phyloP scores from a whole-genome alignment of 1,140 invertebrate genomes.

The Drosophila miranda region DNA sequence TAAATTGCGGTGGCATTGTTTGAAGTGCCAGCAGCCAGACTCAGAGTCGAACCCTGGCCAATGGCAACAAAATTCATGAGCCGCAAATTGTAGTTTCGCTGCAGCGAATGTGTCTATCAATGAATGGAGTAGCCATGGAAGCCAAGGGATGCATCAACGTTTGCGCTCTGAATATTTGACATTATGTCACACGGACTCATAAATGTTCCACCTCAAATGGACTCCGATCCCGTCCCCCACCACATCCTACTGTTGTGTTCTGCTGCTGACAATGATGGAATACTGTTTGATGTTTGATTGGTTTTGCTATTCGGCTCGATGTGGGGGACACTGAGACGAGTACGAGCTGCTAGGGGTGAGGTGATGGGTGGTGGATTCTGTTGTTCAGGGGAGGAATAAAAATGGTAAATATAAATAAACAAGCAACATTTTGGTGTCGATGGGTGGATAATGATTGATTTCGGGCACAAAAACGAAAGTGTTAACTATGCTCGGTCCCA shows the following conservation, averaged over 20 bases:
- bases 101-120: constrained; percentile 18
- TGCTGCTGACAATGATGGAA: constrained; percentile 73
- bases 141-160: constrained; percentile 26
- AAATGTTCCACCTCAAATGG: constrained; percentile 41
- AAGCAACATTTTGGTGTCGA: constrained; percentile 5
- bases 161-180: constrained; percentile 56
- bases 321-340: constrained; percentile 42
- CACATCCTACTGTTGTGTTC: constrained; percentile 13
- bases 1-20: constrained; percentile 60
- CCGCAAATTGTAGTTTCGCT: constrained; percentile 55
- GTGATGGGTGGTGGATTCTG: constrained; percentile 5
- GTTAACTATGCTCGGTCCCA: not conserved
- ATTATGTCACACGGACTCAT: constrained; percentile 46
- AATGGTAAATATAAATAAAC: constrained; percentile 46
- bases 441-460: constrained; percentile 30
- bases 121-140: constrained; percentile 1
- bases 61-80: constrained; percentile 49
- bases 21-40: constrained; percentile 25
- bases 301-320: constrained; percentile 57
- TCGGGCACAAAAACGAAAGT: not conserved
- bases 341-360: not conserved
- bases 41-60: constrained; percentile 12
- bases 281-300: constrained; percentile 61
- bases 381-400: constrained; percentile 23
- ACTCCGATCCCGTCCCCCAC: not conserved